Conservation (phyloP, 1,140 invertebrate genomes). For the Oncopeltus fasciatus region DNA sequence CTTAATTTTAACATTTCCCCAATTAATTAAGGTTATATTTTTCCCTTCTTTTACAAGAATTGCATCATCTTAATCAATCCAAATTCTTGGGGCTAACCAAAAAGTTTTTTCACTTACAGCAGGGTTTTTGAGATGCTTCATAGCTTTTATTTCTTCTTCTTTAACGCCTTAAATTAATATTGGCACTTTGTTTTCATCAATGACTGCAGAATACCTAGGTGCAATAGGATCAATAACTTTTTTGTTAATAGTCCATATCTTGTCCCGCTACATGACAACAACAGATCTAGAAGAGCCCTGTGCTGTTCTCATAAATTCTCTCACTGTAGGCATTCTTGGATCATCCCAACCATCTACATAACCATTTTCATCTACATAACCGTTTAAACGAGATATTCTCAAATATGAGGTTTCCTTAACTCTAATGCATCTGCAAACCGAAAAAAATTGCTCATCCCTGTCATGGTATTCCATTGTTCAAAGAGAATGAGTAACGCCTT, state of each 20-base stretch:
- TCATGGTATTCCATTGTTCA: conserved; percentile 98
- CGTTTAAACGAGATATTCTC: conserved; percentile 85
- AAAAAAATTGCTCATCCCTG: conserved; percentile 93
- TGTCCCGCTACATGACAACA: conserved; percentile 99
- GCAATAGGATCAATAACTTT: conserved; percentile 90
- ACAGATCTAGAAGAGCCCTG: conserved; percentile 95
- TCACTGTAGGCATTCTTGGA: conserved; percentile 94
- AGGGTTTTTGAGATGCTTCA: conserved; percentile 88
- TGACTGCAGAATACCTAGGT: conserved; percentile 81
- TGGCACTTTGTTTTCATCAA: conserved; percentile 42
- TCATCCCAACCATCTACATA: conserved; percentile 98
- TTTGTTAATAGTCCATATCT: conserved; percentile 99
- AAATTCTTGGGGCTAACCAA: conserved; percentile 52
- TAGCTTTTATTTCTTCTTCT: conserved; percentile 45
- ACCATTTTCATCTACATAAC: conserved; percentile 90
- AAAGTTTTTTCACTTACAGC: conserved; percentile 74
- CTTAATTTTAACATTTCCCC: conserved; percentile 87
- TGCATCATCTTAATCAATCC: conserved; percentile 85
- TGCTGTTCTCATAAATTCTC: conserved; percentile 88
- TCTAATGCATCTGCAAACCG: conserved; percentile 78
- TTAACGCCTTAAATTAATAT: conserved; percentile 56
- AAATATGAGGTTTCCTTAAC: conserved; percentile 86
- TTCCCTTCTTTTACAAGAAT: conserved; percentile 70
- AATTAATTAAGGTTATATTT: conserved; percentile 96
- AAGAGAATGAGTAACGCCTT: conserved; percentile 92